Percentiles rank a stretch among this genome's conserved stretches.
Conservation (phyloP, 2,888 invertebrate species). For the Cosmia pyralina region DNA sequence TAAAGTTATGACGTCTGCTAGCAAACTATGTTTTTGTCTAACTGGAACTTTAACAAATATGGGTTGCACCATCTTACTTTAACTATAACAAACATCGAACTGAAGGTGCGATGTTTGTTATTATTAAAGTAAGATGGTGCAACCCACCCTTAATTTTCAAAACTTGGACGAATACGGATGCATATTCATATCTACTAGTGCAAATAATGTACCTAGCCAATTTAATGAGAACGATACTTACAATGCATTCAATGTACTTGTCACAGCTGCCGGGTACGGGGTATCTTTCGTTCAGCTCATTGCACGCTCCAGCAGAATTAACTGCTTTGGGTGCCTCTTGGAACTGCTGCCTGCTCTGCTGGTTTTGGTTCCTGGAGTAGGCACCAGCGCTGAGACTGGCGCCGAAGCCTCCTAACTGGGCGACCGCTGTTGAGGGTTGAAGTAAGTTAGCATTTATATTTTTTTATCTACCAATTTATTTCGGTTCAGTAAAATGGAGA, state of each 20-base stretch:
- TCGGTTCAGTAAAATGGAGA: background rate
- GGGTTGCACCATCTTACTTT: no score
- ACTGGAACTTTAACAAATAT: no score
- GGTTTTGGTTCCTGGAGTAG: conserved; percentile 49
- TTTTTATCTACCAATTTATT: background rate
- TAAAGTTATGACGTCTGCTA: no score
- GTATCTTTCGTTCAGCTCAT: conserved; percentile 92
- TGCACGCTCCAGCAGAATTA: conserved; percentile 85
- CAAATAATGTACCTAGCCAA: background rate
- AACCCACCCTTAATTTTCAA: background rate
- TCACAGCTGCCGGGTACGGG: conserved; percentile 93
- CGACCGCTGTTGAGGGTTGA: conserved; percentile 71
- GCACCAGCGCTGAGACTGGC: conserved; percentile 32
- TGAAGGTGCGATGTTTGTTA: no score
- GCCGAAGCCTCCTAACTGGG: conserved; percentile 69
- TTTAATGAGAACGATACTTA: conserved; percentile 72
- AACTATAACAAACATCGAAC: no score
- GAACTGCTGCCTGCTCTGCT: conserved; percentile 52
- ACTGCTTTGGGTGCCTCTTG: conserved; percentile 23
- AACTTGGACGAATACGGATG: background rate
- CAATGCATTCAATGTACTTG: conserved; percentile 92
- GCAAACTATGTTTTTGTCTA: no score
- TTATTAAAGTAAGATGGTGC: no score
- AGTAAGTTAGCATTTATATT: background rate
- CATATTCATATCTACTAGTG: background rate